Evolutionary conservation across 2,113 vertebrate genomes (phyloP).

Genomic region (Hyperoodon ampullatus): DNA sequence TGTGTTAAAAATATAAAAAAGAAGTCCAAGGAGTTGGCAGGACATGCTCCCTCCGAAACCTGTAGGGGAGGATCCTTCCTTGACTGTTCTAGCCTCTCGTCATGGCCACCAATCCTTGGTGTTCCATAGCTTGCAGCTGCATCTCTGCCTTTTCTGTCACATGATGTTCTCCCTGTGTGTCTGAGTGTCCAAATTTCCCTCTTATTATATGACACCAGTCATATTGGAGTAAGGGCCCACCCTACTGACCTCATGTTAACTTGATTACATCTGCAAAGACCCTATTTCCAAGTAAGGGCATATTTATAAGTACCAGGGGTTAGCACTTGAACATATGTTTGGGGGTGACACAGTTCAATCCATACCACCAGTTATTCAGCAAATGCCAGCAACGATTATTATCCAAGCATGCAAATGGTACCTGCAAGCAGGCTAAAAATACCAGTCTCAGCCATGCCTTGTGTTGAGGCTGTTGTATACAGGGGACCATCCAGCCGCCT

Average conservation of each 20-base stretch:
- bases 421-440: neutral
- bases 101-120: neutral
- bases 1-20: too few relatives aligned
- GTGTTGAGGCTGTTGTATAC: neutral
- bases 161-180: neutral
- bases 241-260: neutral
- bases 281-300: neutral
- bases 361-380: neutral
- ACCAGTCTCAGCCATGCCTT: neutral
- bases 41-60: neutral
- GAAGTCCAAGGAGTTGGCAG: neutral
- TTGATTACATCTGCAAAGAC: neutral
- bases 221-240: neutral
- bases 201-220: neutral
- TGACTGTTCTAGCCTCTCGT: neutral
- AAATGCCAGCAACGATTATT: neutral
- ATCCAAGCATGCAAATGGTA: neutral
- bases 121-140: neutral
- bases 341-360: neutral
- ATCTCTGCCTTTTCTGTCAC: accelerated
- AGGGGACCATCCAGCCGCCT: neutral
- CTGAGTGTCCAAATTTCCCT: neutral
- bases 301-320: neutral
- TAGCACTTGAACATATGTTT: neutral
- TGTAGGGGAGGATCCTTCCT: neutral